A percentile compares a stretch with the other conserved stretches of the same genome.
Evolutionary conservation across 2,888 invertebrate species (phyloP).

Genomic region (Temnothorax unifasciatus): DNA sequence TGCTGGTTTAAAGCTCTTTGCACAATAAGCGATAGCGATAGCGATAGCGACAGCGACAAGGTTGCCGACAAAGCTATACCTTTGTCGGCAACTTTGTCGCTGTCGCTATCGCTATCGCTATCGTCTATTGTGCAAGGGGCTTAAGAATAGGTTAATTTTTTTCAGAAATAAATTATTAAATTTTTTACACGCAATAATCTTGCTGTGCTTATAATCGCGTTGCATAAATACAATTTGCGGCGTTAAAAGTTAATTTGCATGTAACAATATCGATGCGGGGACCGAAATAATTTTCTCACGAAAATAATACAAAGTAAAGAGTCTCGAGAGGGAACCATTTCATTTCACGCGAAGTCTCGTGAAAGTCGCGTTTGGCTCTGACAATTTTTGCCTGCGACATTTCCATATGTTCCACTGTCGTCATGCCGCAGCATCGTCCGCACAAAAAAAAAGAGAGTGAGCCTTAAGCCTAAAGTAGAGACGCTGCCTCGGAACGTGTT

Average conservation of each 20-base stretch:
- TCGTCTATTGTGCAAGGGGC: too few relatives aligned
- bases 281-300: background rate
- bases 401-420: constrained; percentile 18
- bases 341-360: background rate
- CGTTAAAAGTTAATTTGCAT: constrained; percentile 1
- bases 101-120: too few relatives aligned
- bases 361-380: constrained; percentile 9
- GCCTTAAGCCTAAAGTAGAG: constrained; percentile 37
- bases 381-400: constrained; percentile 14
- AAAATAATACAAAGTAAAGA: constrained; percentile 26
- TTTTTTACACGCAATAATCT: background rate
- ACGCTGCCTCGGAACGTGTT: constrained; percentile 47
- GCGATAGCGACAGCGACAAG: too few relatives aligned
- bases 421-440: constrained; percentile 4
- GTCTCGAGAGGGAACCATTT: constrained; percentile 31
- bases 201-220: background rate
- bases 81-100: too few relatives aligned
- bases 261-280: background rate
- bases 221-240: background rate
- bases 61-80: too few relatives aligned
- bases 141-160: background rate
- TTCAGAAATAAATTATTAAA: constrained; percentile 9
- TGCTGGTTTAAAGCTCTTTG: too few relatives aligned
- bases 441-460: constrained; percentile 28
- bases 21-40: too few relatives aligned